phyloP scores from a whole-genome alignment of 2,113 vertebrate species.

The Fukomys damarensis region DNA sequence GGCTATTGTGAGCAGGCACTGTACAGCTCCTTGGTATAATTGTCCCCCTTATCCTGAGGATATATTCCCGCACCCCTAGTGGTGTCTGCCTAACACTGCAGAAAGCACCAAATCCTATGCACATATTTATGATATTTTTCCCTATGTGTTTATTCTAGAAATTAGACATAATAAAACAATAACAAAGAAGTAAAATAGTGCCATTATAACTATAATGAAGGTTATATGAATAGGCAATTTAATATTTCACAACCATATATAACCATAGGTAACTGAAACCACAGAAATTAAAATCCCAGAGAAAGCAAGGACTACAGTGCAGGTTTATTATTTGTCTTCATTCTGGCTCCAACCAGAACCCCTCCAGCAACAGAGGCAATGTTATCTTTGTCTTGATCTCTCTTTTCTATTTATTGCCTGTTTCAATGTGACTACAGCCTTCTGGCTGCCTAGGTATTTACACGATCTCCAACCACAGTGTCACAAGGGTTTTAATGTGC shows the following conservation, averaged over 20 bases:
- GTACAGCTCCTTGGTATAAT: neutral
- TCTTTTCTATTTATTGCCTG: neutral
- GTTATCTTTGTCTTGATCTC: neutral
- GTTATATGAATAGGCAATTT: neutral
- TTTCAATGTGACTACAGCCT: neutral
- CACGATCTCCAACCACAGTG: neutral
- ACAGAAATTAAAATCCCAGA: neutral
- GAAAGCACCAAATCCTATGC: neutral
- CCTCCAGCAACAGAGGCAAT: neutral
- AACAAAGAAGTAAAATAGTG: neutral
- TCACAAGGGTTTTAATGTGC: slow-evolving; percentile 24
- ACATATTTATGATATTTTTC: neutral
- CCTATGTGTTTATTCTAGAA: neutral
- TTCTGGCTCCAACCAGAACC: neutral
- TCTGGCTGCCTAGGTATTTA: slow-evolving; percentile 4
- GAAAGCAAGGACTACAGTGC: fast-evolving
- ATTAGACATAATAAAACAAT: neutral
- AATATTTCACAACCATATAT: neutral
- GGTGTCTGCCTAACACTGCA: neutral
- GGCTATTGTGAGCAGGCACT: neutral
- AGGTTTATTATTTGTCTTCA: fast-evolving
- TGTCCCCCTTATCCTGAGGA: no score
- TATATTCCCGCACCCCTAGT: neutral
- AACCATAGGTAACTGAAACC: neutral
- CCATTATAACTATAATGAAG: neutral